These are phyloP conservation scores for Catostomus latipinnis DNA, from an alignment of 2,797 vertebrate species.

Conservation along the genomic window DNA sequence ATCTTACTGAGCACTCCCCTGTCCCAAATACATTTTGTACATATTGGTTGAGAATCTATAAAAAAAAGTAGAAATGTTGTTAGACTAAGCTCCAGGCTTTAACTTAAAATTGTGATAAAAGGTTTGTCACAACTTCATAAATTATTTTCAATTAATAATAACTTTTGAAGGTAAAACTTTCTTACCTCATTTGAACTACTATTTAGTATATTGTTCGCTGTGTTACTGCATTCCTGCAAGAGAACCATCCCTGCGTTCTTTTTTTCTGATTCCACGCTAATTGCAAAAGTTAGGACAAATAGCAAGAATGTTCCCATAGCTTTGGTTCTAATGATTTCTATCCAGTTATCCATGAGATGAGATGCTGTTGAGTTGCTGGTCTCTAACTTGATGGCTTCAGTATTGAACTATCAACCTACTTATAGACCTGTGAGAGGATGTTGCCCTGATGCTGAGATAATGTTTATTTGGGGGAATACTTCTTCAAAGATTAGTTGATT, in stretches of 20 bases:
- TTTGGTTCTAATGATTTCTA: background rate
- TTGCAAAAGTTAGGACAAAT: slow-evolving; percentile 1
- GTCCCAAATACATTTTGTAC: slow-evolving; percentile 2
- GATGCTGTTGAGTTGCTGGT: background rate
- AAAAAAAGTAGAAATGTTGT: background rate
- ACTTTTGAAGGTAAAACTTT: background rate
- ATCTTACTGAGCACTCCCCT: slow-evolving; percentile 26
- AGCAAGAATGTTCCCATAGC: slow-evolving; percentile 31
- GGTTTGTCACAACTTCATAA: too few species aligned
- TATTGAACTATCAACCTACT: background rate
- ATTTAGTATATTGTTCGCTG: rapidly evolving
- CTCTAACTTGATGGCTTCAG: slow-evolving; percentile 2
- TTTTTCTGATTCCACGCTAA: background rate
- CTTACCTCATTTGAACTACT: background rate
- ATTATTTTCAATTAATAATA: too few species aligned
- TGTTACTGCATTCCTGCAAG: background rate
- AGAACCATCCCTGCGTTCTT: rapidly evolving
- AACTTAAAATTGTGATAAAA: too few species aligned
- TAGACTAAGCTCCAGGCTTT: background rate
- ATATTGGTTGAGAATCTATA: background rate
- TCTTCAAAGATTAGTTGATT: background rate
- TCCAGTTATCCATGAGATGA: background rate
- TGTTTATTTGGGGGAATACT: slow-evolving; percentile 8
- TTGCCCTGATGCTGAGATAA: background rate
- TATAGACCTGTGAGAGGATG: slow-evolving; percentile 36